A percentile compares a stretch with the other conserved stretches of the same genome.
phyloP scores from a whole-genome alignment of 2,113 vertebrate genomes.

The Crotalus horridus region DNA sequence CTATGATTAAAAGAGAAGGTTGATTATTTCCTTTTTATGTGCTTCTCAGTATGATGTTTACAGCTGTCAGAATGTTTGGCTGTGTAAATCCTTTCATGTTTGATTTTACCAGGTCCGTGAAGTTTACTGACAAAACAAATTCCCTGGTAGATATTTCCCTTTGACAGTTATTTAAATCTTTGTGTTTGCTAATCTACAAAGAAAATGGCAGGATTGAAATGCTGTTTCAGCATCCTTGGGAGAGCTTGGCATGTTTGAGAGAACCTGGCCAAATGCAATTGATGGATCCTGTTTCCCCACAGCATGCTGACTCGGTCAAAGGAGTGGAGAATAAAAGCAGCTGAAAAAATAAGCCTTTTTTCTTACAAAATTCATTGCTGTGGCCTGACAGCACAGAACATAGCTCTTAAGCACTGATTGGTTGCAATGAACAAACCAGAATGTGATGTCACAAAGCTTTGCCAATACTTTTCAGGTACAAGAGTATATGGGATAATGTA shows the following conservation, averaged over 20 bases:
- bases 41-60: constrained; percentile 25
- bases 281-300: neutral
- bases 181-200: neutral
- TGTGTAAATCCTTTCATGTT: constrained; percentile 7
- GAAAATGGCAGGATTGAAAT: neutral
- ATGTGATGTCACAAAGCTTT: neutral
- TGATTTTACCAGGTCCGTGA: neutral
- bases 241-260: neutral
- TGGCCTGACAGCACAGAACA: neutral
- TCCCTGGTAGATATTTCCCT: neutral
- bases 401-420: neutral
- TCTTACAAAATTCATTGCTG: neutral
- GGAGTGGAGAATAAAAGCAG: neutral
- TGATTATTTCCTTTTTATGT: constrained; percentile 35
- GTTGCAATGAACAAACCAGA: neutral
- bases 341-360: neutral
- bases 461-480: neutral
- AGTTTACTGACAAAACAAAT: neutral
- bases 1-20: constrained; percentile 35
- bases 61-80: neutral
- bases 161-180: neutral
- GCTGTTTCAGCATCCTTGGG: neutral
- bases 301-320: neutral
- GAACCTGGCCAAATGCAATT: neutral
- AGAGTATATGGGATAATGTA: neutral